Evolutionary conservation across 1,140 invertebrate genomes (phyloP).

Genomic region (Brachionus manjavacas): DNA sequence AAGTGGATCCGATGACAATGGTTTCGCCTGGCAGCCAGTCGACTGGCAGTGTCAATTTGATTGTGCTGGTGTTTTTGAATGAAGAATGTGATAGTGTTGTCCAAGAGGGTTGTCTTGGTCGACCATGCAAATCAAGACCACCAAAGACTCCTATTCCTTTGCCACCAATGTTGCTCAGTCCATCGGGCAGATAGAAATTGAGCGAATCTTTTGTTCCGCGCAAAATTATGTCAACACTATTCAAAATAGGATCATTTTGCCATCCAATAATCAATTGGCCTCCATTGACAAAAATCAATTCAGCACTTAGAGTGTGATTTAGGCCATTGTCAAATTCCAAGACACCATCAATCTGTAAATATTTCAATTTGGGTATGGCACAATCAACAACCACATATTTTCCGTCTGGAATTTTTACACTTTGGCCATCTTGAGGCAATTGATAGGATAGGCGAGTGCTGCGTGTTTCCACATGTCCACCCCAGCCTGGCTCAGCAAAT

Average conservation of each 20-base stretch:
- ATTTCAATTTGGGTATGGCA: constrained; percentile 25
- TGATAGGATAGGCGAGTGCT: not conserved
- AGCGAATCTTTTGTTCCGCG: constrained; percentile 47
- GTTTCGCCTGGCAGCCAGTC: constrained; percentile 45
- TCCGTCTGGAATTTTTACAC: constrained; percentile 24
- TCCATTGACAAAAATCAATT: constrained; percentile 48
- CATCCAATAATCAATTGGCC: constrained; percentile 50
- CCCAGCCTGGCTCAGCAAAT: constrained; percentile 37
- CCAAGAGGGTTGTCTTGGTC: not conserved
- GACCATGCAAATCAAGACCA: constrained; percentile 36
- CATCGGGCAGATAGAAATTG: not conserved
- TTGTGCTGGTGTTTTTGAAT: not conserved
- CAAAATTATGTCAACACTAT: constrained; percentile 45
- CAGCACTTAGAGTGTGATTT: constrained; percentile 45
- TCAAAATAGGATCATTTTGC: constrained; percentile 39
- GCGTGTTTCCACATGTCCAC: not conserved
- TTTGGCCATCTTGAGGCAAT: constrained; percentile 16
- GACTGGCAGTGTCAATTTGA: not conserved
- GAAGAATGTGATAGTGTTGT: not conserved
- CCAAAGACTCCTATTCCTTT: constrained; percentile 29
- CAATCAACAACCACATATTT: constrained; percentile 4
- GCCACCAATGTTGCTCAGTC: not conserved
- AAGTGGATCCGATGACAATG: constrained; percentile 40
- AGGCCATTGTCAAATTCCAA: constrained; percentile 27
- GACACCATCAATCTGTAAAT: constrained; percentile 16